Percentiles rank a stretch among this genome's conserved stretches.
Evolutionary conservation across 2,888 invertebrate genomes (phyloP).

Genomic region (Lepetodrilus schrolli): DNA sequence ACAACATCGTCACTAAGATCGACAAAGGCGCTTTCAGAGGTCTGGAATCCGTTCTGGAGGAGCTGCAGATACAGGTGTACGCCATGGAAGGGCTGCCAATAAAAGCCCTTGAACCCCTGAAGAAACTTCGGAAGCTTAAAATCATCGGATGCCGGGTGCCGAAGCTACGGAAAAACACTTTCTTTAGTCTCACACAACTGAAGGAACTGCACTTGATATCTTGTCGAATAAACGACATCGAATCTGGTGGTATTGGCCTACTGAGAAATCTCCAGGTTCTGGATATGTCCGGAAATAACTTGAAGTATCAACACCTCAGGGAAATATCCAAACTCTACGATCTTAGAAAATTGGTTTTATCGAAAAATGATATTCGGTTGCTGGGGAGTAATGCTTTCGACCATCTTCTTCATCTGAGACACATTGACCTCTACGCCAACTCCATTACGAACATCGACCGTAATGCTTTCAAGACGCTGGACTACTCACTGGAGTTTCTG

Average conservation of each 20-base stretch:
- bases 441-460: conserved; percentile 31
- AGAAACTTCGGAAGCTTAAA: conserved; percentile 31
- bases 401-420: conserved; percentile 33
- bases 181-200: conserved; percentile 34
- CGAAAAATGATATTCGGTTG: conserved; percentile 33
- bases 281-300: conserved; percentile 31
- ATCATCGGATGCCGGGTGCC: conserved; percentile 42
- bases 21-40: conserved; percentile 43
- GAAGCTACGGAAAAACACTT: conserved; percentile 32
- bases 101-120: conserved; percentile 32
- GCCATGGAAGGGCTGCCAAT: conserved; percentile 41
- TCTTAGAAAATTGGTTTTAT: conserved; percentile 35
- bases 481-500: conserved; percentile 36
- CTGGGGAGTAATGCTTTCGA: conserved; percentile 32
- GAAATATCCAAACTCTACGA: conserved; percentile 33
- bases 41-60: conserved; percentile 41
- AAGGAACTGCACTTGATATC: conserved; percentile 40
- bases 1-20: conserved; percentile 43
- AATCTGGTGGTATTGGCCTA: conserved; percentile 35
- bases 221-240: conserved; percentile 41
- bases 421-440: conserved; percentile 27
- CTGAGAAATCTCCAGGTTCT: conserved; percentile 36
- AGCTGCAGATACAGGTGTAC: conserved; percentile 39
- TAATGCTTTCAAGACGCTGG: conserved; percentile 34
- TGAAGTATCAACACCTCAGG: conserved; percentile 30